Base-by-base conservation (phyloP, 2,113 vertebrate species). In the Triplophysa tibetana region DNA sequence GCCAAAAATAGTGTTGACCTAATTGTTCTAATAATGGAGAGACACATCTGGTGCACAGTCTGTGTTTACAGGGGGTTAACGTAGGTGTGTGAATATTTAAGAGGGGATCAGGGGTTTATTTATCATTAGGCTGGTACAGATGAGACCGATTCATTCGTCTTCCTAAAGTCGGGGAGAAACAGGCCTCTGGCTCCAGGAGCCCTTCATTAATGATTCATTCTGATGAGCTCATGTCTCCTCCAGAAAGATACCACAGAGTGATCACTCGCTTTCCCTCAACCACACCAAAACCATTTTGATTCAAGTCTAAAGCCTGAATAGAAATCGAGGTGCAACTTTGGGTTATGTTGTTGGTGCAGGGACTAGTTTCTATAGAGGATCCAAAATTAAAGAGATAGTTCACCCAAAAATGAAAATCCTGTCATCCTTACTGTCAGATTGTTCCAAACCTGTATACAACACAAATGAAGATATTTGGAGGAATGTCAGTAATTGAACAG, bases 201-300 rank as follows among this genome's bases (percentile, higher is more conserved):
- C 67, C 79, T 80, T 83, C 73, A 84, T 84, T 78, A 81, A 84
- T 69, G 75, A 81, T 75, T 84, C 62, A 81, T 81, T 38, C 75
- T 74, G 74, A 65, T 54, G 67, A 81, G 29, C 73, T 75, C 58
- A 29, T 63, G 73, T 75, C 73, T 63, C 56, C 54, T 60, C 29
- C 73, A 61, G 56, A 75, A 56, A 74, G 70, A 52, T 73, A 58
- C 45, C 77, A 80, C 19, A 52, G 66, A 72, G 41, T n/a, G 12
- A 74, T 33, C 45, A 0, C 48, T 65, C n/a, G 21, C 43, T 19
- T 21, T 24, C 52, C 23, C 48, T 54, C 24, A 38, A 75, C 67
- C n/a, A 5, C 13, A 21, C 16, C 9, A 10, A 74, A 45, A 5
- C 52, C 52, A 61, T 33, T 67, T 38, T 56, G 50, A 62, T 79